A percentile compares a stretch with the other conserved stretches of the same genome.
Conservation (phyloP, 2,888 invertebrate species). For the Biston betularia region DNA sequence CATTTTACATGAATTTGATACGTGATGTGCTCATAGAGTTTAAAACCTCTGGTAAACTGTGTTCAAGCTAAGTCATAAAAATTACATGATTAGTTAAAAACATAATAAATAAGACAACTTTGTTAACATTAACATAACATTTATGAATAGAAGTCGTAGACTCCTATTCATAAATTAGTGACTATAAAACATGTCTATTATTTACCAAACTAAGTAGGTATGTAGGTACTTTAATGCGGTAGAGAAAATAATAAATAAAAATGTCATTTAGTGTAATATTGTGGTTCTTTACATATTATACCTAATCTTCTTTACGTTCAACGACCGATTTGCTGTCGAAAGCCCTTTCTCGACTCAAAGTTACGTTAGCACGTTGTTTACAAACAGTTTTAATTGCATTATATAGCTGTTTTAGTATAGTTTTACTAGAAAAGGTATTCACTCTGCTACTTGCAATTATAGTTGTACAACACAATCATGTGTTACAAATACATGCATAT, state of each 20-base stretch:
- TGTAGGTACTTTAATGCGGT: background rate
- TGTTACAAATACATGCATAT: slow-evolving; percentile 26
- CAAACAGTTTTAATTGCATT: background rate
- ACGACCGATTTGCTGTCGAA: slow-evolving; percentile 22
- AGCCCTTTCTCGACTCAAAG: slow-evolving; percentile 23
- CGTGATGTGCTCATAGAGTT: no score
- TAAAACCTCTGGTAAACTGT: no score
- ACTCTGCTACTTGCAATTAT: no score
- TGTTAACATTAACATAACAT: no score
- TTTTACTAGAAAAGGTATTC: no score
- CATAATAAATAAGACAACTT: no score
- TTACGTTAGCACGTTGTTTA: slow-evolving; percentile 8
- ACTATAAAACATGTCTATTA: background rate
- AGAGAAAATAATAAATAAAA: background rate
- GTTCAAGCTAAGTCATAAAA: no score
- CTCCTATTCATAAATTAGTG: no score
- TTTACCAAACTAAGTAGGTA: background rate
- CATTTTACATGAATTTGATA: no score
- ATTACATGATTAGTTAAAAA: no score
- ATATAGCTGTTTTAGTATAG: background rate
- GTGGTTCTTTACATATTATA: slow-evolving; percentile 19
- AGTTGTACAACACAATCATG: no score
- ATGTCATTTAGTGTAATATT: slow-evolving; percentile 7
- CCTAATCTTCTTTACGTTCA: slow-evolving; percentile 23
- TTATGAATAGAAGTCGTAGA: no score